These are phyloP conservation scores for Telmatochromis sp. DNA, from an alignment of 2,113 vertebrate genomes.

Conservation along the genomic window DNA sequence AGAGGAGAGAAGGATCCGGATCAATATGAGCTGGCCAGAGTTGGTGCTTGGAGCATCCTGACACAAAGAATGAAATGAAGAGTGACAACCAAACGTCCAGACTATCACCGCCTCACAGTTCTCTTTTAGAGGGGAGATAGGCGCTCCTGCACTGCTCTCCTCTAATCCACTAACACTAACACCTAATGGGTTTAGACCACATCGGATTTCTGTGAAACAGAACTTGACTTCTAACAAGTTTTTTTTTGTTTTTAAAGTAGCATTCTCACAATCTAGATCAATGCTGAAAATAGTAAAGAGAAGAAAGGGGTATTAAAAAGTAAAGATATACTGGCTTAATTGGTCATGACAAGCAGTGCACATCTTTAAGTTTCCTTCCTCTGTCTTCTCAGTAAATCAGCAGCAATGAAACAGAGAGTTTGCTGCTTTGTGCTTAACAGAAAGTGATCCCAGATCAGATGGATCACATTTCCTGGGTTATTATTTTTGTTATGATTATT, in stretches of 20 bases:
- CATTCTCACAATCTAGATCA: not conserved
- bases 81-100: conserved; percentile 40
- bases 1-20: conserved; percentile 12
- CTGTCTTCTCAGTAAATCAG: not conserved
- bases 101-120: conserved; percentile 7
- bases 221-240: not conserved
- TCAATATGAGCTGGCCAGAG: conserved; percentile 44
- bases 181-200: conserved; percentile 22
- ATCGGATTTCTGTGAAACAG: conserved; percentile 34
- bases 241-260: not conserved
- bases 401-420: not conserved
- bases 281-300: not conserved
- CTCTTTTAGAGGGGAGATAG: not conserved
- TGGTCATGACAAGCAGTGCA: not conserved
- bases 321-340: not conserved
- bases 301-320: not conserved
- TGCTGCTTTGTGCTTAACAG: not conserved
- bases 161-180: conserved; percentile 17
- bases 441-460: not conserved
- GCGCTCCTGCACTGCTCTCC: not conserved
- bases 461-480: not conserved
- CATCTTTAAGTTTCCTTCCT: not conserved
- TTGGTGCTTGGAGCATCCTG: conserved; percentile 28
- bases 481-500: not conserved
- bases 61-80: conserved; percentile 55